phyloP scores from a whole-genome alignment of 2,797 vertebrate genomes.

The Urophycis tenuis region DNA sequence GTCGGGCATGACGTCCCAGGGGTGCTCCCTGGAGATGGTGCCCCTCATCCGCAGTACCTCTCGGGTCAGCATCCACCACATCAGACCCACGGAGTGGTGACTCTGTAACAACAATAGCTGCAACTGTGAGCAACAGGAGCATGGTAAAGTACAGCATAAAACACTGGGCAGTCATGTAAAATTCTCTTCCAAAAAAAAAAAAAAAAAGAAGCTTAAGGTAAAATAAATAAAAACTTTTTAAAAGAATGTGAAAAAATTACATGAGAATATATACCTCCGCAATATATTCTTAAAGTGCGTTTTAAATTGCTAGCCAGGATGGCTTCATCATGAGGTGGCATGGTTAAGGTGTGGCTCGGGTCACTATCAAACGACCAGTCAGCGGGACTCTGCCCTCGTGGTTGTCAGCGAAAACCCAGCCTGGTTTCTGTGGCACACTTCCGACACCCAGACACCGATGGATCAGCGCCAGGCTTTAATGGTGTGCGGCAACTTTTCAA shows the following conservation, averaged over 20 bases:
- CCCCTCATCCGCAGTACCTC: constrained; percentile 97
- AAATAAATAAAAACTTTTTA: no score
- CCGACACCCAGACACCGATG: constrained; percentile 10
- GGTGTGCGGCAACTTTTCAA: constrained; percentile 5
- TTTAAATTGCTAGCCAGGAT: not conserved
- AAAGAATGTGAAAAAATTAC: no score
- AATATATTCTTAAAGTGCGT: not conserved
- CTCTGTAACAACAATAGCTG: constrained; percentile 73
- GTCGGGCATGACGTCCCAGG: constrained; percentile 99
- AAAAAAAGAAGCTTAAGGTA: no score
- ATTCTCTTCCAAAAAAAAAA: no score
- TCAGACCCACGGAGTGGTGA: constrained; percentile 92
- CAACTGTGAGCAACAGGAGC: not conserved
- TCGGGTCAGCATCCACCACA: constrained; percentile 99
- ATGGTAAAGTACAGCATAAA: not conserved
- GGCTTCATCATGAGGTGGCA: not conserved
- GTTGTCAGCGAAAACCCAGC: constrained; percentile 77
- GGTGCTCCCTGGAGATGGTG: constrained; percentile 94
- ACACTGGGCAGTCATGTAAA: not conserved
- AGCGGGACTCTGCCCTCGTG: constrained; percentile 73
- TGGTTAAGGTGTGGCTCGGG: constrained; percentile 73
- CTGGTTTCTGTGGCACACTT: constrained; percentile 20
- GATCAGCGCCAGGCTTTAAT: constrained; percentile 7
- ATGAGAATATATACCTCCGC: no score
- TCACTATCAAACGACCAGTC: constrained; percentile 82